Evolutionary conservation across 2,113 vertebrate species (phyloP), one percentile per base, ranked within the genome.

Genomic region (Etheostoma cragini): DNA sequence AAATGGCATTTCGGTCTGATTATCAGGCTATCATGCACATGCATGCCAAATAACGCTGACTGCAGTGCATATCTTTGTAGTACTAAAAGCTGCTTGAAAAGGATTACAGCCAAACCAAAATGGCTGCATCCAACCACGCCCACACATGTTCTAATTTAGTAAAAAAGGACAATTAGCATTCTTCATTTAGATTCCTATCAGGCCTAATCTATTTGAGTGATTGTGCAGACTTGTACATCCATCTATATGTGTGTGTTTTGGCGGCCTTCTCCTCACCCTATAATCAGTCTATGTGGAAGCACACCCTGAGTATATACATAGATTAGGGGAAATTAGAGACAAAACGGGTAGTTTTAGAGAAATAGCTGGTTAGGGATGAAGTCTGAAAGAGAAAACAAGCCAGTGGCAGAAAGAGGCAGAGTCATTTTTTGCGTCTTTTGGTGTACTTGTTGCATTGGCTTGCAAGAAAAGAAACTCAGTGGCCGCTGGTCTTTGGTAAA

Each of bases 111-210:
- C 63, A 86, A 83, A 78, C 68, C 80, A 78, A 89, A 88, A 89
- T 79, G 77, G 64, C 76, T 86, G 56, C 79, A 71, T 87, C 33
- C 75, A 88, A 47, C 80, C 72, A 69, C 50, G 8, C 81, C 82
- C 81, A 87, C 81, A 88, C 66, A 83, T 52, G 69, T 80, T 89
- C 71, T 81, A 84, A 82, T 84, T 89, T 80, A 73, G 58, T 61
- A 73, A 73, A 89, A 42, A 84, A 83, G 75, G 83, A 75, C 76
- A 88, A 82, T 83, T 81, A 86, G 35, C 70, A 77, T 81, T 85
- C 81, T 75, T 78, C 79, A 87, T 92, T 87, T 86, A 78, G 70
- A 85, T 89, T 84, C 74, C 70, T 85, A 89, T 89, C 83, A 87
- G 72, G 71, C 54, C 67, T 33, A 68, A 87, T 84, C 77, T 86